Percentiles rank a stretch among this genome's conserved stretches.
phyloP scores from a whole-genome alignment of 2,797 vertebrate species.

The Cercopithecus diana region DNA sequence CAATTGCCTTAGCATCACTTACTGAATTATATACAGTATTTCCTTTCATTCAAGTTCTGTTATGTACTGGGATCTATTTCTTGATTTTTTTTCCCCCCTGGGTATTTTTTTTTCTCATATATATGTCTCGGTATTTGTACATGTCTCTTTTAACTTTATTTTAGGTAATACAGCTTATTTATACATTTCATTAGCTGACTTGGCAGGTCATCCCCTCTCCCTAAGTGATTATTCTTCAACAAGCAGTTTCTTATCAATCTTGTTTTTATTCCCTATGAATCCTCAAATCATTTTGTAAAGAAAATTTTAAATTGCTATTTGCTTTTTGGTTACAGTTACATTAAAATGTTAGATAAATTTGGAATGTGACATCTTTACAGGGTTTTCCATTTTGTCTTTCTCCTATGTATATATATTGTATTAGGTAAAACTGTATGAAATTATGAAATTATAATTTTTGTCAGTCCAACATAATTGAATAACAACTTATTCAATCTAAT shows the following conservation, averaged over 20 bases:
- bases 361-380: not conserved
- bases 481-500: not conserved
- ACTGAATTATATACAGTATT: not conserved
- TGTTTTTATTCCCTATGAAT: not conserved
- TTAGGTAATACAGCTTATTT: not conserved
- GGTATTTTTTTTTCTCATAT: not conserved
- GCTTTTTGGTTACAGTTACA: not conserved
- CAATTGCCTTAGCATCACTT: not conserved
- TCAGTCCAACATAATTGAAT: constrained; percentile 24
- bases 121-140: not conserved
- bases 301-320: constrained; percentile 7
- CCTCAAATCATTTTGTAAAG: constrained; percentile 22
- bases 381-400: constrained; percentile 1
- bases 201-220: not conserved
- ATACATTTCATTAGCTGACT: not conserved
- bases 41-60: not conserved
- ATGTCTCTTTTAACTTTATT: not conserved
- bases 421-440: not conserved
- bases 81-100: not conserved
- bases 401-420: not conserved
- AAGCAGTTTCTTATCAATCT: constrained; percentile 10
- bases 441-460: not conserved
- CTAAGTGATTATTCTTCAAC: not conserved
- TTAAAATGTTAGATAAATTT: not conserved
- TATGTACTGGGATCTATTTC: not conserved